Conservation (phyloP, 2,888 invertebrate genomes). For the Mycalesis mineus region DNA sequence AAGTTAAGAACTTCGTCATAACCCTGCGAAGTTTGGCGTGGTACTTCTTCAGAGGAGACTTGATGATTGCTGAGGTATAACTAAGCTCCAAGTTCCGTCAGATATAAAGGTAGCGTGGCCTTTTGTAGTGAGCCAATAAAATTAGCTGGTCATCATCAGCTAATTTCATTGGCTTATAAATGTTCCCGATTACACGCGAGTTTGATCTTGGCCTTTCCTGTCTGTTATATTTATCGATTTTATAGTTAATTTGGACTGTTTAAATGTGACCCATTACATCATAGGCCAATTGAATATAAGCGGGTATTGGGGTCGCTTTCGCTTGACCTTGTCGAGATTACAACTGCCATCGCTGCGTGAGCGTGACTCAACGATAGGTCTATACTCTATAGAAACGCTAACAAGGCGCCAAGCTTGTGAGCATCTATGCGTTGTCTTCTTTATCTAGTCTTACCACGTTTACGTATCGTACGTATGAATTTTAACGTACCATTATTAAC, state of each 20-base stretch:
- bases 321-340: conserved; percentile 31
- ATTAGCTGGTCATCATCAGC: too few species aligned
- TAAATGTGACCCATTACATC: conserved; percentile 19
- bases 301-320: conserved; percentile 30
- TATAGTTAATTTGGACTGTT: background rate
- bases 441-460: background rate
- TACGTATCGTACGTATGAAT: too few species aligned
- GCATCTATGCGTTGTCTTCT: background rate
- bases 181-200: background rate
- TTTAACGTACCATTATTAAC: too few species aligned
- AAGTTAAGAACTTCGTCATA: too few species aligned
- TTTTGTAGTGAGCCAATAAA: too few species aligned
- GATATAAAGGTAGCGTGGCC: too few species aligned
- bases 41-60: too few species aligned
- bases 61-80: too few species aligned
- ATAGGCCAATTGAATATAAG: conserved; percentile 19
- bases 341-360: conserved; percentile 15
- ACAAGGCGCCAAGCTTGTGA: background rate
- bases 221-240: background rate
- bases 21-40: too few species aligned
- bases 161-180: too few species aligned
- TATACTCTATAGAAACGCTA: conserved; percentile 10
- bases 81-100: too few species aligned
- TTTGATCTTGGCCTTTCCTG: background rate
- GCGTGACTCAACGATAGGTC: conserved; percentile 13